phyloP scores from a whole-genome alignment of 2,797 vertebrate species.

The Chaunax sp. region DNA sequence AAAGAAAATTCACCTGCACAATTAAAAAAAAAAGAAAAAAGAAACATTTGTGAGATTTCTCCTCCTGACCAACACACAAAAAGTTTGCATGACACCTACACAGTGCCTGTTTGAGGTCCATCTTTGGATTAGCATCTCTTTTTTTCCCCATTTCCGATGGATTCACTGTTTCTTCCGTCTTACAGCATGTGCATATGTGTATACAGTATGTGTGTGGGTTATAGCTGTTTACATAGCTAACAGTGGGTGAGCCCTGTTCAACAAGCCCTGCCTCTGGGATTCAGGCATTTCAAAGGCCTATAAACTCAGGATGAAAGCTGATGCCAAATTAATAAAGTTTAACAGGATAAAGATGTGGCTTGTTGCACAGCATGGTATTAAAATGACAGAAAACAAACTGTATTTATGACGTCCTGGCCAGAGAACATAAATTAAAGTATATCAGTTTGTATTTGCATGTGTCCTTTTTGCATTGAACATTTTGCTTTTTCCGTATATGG shows the following conservation, averaged over 20 bases:
- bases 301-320: conserved; percentile 75
- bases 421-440: conserved; percentile 31
- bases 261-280: conserved; percentile 53
- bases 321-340: conserved; percentile 79
- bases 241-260: conserved; percentile 66
- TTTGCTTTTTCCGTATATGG: not conserved
- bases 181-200: conserved; percentile 22
- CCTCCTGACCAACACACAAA: no score
- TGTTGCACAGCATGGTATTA: conserved; percentile 55
- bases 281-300: conserved; percentile 46
- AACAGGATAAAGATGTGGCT: conserved; percentile 75
- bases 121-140: no score
- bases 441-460: conserved; percentile 20
- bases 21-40: no score
- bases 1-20: no score
- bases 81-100: no score
- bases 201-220: conserved; percentile 60
- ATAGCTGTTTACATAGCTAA: conserved; percentile 73
- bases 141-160: not conserved
- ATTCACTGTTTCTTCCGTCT: conserved; percentile 27
- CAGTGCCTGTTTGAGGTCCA: no score
- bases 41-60: no score
- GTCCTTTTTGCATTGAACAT: conserved; percentile 16
- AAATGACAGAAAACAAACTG: conserved; percentile 59
- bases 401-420: conserved; percentile 56